Evolutionary conservation across 2,797 vertebrate species (phyloP).

Genomic region (Limosa lapponica): DNA sequence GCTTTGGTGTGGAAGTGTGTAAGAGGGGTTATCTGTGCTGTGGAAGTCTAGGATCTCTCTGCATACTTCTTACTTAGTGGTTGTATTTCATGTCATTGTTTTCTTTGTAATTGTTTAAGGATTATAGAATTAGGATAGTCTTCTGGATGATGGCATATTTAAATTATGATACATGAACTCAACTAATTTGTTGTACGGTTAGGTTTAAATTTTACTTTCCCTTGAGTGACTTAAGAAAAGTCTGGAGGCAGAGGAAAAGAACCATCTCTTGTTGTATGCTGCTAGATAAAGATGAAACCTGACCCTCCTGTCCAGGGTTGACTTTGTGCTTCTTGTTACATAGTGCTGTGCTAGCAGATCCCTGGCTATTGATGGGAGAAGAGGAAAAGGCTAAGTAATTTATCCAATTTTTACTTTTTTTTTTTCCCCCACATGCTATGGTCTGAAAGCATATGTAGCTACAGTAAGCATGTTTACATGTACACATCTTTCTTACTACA

Average conservation of each 20-base stretch:
- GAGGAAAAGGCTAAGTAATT: neutral
- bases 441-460: neutral
- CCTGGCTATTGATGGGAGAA: neutral
- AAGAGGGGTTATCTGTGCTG: neutral
- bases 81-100: neutral
- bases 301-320: neutral
- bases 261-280: neutral
- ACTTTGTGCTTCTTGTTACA: neutral
- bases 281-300: neutral
- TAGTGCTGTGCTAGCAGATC: neutral
- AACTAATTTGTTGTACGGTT: neutral
- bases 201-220: neutral
- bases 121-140: neutral
- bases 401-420: neutral
- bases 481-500: neutral
- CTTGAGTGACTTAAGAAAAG: neutral
- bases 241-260: neutral
- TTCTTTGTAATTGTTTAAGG: neutral
- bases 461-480: neutral
- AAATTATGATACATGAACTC: neutral
- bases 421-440: rapidly evolving
- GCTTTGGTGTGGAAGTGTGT: neutral
- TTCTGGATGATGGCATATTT: neutral
- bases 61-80: neutral
- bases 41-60: neutral